Evolutionary conservation across 2,888 invertebrate species (phyloP), one percentile per base, ranked within the genome.

Genomic region (Plebejus argus): DNA sequence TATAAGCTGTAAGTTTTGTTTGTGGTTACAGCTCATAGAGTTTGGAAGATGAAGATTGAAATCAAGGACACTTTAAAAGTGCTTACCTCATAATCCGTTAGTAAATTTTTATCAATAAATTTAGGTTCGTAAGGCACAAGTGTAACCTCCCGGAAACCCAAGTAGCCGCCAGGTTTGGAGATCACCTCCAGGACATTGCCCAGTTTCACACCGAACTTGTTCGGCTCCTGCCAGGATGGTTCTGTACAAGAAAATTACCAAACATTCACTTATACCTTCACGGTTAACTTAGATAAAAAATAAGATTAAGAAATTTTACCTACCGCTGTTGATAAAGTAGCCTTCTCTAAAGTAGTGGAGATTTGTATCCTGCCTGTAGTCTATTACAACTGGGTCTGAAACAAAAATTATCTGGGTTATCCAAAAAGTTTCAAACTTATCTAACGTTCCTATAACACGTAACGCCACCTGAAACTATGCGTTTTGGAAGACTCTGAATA

Each of bases 81-180:
- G 76, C 89, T 89, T 92, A 98, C 98, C 95, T 99, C 98, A 82
- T 96, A 95, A 72, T 96, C 95, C 61, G 96, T 97, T 35, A 99
- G 93, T 88, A 98, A 90, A 49, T 95, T 95, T 33, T 95, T 91
- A 81, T 98, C 96, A 78, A 99, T 97, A 81, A 99, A 93, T 84
- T 98, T 98, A 0, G 96, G 96, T 86, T 99, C 98, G 85, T 97
- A 98, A 0, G 98, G 98, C 72, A 99, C 96, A 78, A 98, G 91
- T 0, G 99, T 98, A 1, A 98, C 95, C 75, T 98, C 96, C 81
- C 95, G 95, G 90, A 99, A 98, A 78, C 96, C 96, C 72, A 97
- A 90, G 85, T 96, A 97, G 1, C 86, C 86, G 70, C 85, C 85
- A 0, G 88, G 82, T 80, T 92, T 94, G 70, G 94, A 87, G 8